These are phyloP conservation scores for Scaptodrosophila lebanonensis DNA, from an alignment of 1,140 invertebrate genomes.

Conservation along the genomic window DNA sequence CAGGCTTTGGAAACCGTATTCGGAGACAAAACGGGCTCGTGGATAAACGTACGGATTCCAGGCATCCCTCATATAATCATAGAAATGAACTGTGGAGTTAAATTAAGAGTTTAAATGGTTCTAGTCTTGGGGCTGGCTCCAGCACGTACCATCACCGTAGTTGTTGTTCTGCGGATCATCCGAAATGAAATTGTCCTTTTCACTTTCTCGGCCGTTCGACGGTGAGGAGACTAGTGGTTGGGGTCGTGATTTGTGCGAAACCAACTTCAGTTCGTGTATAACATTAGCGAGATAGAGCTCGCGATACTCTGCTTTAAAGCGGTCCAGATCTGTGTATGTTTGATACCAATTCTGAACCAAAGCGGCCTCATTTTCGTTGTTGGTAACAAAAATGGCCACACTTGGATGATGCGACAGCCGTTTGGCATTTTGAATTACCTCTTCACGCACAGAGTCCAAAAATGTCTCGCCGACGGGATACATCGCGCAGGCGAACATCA, in stretches of 20 bases:
- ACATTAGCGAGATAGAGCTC: slow-evolving; percentile 91
- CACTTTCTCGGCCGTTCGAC: slow-evolving; percentile 90
- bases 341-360: slow-evolving; percentile 91
- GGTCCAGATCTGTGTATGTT: slow-evolving; percentile 79
- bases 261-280: slow-evolving; percentile 83
- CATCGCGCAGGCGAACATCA: slow-evolving; percentile 98
- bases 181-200: slow-evolving; percentile 86
- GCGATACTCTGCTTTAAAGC: slow-evolving; percentile 89
- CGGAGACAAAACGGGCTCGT: slow-evolving; percentile 91
- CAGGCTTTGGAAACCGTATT: slow-evolving; percentile 96
- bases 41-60: slow-evolving; percentile 90
- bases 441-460: slow-evolving; percentile 84
- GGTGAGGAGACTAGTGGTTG: slow-evolving; percentile 86
- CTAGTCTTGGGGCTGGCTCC: background rate
- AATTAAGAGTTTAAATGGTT: background rate
- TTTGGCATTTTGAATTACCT: slow-evolving; percentile 90
- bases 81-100: slow-evolving; percentile 88
- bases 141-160: slow-evolving; percentile 90
- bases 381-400: slow-evolving; percentile 93
- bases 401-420: slow-evolving; percentile 93
- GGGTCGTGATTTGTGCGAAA: slow-evolving; percentile 56
- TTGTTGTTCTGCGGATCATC: slow-evolving; percentile 85
- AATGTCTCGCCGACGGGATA: slow-evolving; percentile 90
- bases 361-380: slow-evolving; percentile 98
- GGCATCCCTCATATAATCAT: slow-evolving; percentile 89